Percentiles rank a stretch among this genome's conserved stretches.
phyloP scores from a whole-genome alignment of 2,888 invertebrate species.

The Furcula furcula region DNA sequence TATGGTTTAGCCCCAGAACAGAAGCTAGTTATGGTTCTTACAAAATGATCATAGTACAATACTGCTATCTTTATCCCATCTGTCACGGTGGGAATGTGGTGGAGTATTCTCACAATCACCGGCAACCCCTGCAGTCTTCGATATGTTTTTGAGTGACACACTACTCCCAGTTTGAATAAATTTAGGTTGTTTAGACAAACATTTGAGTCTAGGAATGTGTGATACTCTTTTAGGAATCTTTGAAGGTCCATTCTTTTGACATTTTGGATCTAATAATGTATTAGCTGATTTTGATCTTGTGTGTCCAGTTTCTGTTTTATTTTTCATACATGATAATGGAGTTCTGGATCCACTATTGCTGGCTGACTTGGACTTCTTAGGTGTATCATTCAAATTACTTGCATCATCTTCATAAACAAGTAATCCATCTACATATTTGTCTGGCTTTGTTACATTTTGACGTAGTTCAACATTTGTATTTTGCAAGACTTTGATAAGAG shows the following conservation, averaged over 20 bases:
- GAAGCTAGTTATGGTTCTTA: conserved; percentile 5
- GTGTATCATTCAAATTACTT: conserved; percentile 47
- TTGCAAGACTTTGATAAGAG: conserved; percentile 66
- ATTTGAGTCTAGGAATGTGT: conserved; percentile 71
- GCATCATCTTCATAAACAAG: conserved; percentile 83
- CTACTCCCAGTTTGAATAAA: conserved; percentile 49
- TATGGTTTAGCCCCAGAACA: conserved; percentile 4
- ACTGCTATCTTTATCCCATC: conserved; percentile 76
- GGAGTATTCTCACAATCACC: conserved; percentile 78
- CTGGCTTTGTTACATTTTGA: conserved; percentile 36
- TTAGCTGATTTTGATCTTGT: conserved; percentile 72
- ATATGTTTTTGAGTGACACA: conserved; percentile 60
- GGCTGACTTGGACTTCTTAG: conserved; percentile 59
- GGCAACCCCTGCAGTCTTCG: conserved; percentile 48
- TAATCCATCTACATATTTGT: conserved; percentile 69
- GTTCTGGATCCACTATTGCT: conserved; percentile 64
- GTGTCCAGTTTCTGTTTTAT: conserved; percentile 60
- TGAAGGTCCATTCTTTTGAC: conserved; percentile 34
- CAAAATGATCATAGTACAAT: conserved; percentile 58
- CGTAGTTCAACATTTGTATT: conserved; percentile 59
- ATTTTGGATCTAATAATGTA: conserved; percentile 57
- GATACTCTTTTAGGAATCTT: conserved; percentile 59
- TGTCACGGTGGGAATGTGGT: conserved; percentile 71
- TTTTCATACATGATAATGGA: conserved; percentile 76
- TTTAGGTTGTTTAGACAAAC: conserved; percentile 52